Percentiles rank a stretch among this genome's conserved stretches.
Conservation (phyloP, 2,797 vertebrate species). For the Cephalopachus bancanus region DNA sequence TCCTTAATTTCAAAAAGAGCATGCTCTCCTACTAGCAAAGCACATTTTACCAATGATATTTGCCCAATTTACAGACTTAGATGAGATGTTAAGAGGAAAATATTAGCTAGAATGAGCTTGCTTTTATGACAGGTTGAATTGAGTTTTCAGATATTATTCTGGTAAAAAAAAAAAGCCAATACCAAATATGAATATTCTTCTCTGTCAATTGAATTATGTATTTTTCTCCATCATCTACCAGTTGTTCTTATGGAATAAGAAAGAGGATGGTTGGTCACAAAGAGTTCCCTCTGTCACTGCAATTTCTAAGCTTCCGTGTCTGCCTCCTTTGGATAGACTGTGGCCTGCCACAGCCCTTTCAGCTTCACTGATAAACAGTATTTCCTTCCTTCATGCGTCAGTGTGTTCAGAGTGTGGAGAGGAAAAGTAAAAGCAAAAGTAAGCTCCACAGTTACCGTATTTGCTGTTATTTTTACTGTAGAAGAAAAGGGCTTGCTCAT, state of each 20-base stretch:
- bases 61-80: not conserved
- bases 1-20: not conserved
- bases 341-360: not conserved
- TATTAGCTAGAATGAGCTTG: slow-evolving; percentile 1
- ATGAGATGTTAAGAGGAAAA: not conserved
- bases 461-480: not conserved
- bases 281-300: not conserved
- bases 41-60: not conserved
- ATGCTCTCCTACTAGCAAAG: not conserved
- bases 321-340: not conserved
- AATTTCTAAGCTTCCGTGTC: not conserved
- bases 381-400: not conserved
- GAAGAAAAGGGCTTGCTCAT: not conserved
- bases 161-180: not conserved
- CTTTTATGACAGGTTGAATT: not conserved
- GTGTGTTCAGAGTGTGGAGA: not conserved
- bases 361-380: not conserved
- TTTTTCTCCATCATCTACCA: not conserved
- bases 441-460: not conserved
- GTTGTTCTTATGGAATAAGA: not conserved
- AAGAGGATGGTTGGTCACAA: not conserved
- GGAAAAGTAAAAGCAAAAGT: not conserved
- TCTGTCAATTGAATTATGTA: not conserved
- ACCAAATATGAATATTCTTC: not conserved
- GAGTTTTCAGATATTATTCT: too few relatives aligned